Evolutionary conservation across 2,113 vertebrate species (phyloP), one percentile per base, ranked within the genome.

Genomic region (Oriolus oriolus): DNA sequence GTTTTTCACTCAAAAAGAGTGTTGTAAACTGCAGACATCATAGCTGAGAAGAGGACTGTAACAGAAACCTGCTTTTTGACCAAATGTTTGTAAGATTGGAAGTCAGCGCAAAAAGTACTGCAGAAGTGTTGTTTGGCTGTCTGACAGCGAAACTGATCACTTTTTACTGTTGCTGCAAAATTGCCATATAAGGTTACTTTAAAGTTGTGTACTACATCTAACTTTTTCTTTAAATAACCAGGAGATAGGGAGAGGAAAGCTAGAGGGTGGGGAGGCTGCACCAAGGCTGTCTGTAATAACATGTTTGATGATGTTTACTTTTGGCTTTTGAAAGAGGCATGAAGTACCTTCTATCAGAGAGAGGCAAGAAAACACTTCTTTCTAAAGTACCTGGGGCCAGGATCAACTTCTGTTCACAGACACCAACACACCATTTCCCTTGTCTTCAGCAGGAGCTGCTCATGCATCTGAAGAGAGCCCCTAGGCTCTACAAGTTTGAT

Each of bases 81-180:
- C 41, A 94, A 93, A 74, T 75, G 83, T 81, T 96, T 71, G 5
- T 78, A 49, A 87, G 64, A 92, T 49, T 93, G 64, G 57, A 86
- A 91, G 70, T 64, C 78, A 73, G 74, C 0, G 2, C 45, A 82
- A 57, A 81, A 87, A 86, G 37, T 59, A 76, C 71, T 81, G 64
- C 82, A 92, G 56, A 83, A 93, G 85, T 90, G 90, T 90, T 95
- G 49, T 35, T 93, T 96, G 95, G 93, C 90, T 87, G 76, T 64
- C 85, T 97, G 96, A 94, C 96, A 97, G 56, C 80, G 18, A 84
- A 95, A 92, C 80, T 84, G 80, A 96, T 95, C 93, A 75, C 91
- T 96, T 97, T 90, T 96, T 95, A 89, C 76, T 89, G 45, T 81
- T 78, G 76, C 69, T 56, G 64, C 27, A 93, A 87, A 95, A 93